Evolutionary conservation across 2,888 invertebrate genomes (phyloP).

Genomic region (Eumacrocentrus americanus): DNA sequence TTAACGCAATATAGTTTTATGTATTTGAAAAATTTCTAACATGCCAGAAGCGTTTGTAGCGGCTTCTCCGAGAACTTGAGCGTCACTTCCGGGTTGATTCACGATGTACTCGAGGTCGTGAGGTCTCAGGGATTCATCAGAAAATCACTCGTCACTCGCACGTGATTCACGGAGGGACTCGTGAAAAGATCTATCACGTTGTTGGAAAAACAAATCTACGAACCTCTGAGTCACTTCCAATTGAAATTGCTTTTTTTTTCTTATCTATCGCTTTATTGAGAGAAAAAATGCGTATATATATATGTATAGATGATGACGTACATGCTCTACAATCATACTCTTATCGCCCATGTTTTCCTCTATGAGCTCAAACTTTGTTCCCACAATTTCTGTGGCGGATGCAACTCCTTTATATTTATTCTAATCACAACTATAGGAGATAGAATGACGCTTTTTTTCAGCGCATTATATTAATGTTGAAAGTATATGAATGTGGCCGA

Average conservation of each 20-base stretch:
- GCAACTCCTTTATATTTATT: background rate
- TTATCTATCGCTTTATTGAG: background rate
- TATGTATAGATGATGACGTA: background rate
- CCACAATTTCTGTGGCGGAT: background rate
- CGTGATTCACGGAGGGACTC: background rate
- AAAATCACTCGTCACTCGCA: conserved; percentile 5
- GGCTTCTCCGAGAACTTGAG: too few relatives aligned
- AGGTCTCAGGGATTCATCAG: conserved; percentile 3
- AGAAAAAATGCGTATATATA: background rate
- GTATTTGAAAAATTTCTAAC: too few relatives aligned
- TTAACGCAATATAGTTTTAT: too few relatives aligned
- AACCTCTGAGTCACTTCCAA: background rate
- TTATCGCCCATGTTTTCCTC: background rate
- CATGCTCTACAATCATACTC: background rate
- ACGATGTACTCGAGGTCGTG: background rate
- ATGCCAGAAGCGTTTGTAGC: too few relatives aligned
- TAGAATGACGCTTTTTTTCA: too few relatives aligned
- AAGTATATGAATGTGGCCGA: too few relatives aligned
- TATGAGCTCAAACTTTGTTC: background rate
- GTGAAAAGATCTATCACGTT: background rate
- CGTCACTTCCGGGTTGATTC: conserved; percentile 15
- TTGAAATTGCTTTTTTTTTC: background rate
- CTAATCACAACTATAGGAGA: too few relatives aligned
- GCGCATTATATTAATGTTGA: too few relatives aligned
- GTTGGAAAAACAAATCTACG: background rate